Evolutionary conservation across 2,113 vertebrate genomes (phyloP).

Genomic region (Cygnus atratus): DNA sequence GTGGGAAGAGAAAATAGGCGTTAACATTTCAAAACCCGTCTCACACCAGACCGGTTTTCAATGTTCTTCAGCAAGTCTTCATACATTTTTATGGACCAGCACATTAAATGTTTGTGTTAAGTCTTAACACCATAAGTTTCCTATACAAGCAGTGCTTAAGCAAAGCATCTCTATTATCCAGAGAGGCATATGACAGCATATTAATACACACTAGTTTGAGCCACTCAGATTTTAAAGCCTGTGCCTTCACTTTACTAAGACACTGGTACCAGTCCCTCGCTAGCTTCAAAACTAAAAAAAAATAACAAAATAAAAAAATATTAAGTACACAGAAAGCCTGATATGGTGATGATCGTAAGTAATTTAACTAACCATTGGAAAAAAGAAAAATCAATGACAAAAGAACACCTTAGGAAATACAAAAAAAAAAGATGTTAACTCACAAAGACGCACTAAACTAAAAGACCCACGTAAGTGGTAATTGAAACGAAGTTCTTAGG

Average conservation of each 20-base stretch:
- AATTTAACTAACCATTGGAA: neutral
- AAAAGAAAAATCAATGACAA: neutral
- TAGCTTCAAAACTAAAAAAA: neutral
- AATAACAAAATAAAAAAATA: neutral
- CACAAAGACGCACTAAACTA: neutral
- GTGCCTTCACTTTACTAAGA: neutral
- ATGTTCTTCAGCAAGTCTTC: neutral
- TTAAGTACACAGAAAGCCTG: neutral
- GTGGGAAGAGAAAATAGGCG: neutral
- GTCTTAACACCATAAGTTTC: neutral
- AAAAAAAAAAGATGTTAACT: neutral
- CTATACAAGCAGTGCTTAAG: neutral
- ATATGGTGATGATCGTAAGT: rapidly evolving
- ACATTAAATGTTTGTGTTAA: neutral
- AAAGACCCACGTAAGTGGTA: neutral
- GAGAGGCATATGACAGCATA: neutral
- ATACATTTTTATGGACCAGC: neutral
- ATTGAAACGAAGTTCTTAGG: neutral
- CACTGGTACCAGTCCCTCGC: neutral
- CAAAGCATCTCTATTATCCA: neutral
- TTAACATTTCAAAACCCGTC: neutral
- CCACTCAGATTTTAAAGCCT: neutral
- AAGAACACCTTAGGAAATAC: neutral
- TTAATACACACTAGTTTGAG: neutral
- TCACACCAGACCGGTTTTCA: neutral